Evolutionary conservation across 2,113 vertebrate genomes (phyloP).

Genomic region (Gulo gulo): DNA sequence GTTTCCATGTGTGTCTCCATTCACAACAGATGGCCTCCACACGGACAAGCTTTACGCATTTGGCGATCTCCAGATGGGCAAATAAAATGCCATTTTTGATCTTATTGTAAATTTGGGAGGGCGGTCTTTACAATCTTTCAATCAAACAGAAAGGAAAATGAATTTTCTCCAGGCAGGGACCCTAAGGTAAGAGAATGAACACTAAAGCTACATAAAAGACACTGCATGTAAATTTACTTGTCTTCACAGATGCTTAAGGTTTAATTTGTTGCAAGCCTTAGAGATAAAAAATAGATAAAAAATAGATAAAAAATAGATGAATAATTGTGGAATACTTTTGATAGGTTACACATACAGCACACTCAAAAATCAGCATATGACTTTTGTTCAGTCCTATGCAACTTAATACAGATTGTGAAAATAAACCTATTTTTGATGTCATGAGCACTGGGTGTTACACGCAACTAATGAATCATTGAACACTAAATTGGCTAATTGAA

Average conservation of each 20-base stretch:
- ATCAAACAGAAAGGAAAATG: slow-evolving; percentile 54
- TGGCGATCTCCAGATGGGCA: slow-evolving; percentile 67
- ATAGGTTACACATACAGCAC: background rate
- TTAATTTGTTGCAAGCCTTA: slow-evolving; percentile 18
- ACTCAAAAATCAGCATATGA: background rate
- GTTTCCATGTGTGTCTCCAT: slow-evolving; percentile 70
- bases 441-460: background rate
- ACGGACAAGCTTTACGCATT: slow-evolving; percentile 15
- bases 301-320: background rate
- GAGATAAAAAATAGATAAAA: background rate
- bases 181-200: slow-evolving; percentile 47
- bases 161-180: slow-evolving; percentile 44
- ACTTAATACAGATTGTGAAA: background rate
- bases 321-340: background rate
- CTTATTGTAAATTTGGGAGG: slow-evolving; percentile 65
- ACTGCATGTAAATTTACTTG: slow-evolving; percentile 3
- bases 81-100: slow-evolving; percentile 61
- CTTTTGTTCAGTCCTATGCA: background rate
- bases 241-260: background rate
- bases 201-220: background rate
- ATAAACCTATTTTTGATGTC: background rate
- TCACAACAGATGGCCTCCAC: slow-evolving; percentile 60
- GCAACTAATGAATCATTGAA: background rate
- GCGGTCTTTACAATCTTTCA: slow-evolving; percentile 48
- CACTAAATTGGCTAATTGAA: background rate